Evolutionary conservation across 2,888 invertebrate species (phyloP), one percentile per base, ranked within the genome.

Genomic region (Salpingus planirostris): DNA sequence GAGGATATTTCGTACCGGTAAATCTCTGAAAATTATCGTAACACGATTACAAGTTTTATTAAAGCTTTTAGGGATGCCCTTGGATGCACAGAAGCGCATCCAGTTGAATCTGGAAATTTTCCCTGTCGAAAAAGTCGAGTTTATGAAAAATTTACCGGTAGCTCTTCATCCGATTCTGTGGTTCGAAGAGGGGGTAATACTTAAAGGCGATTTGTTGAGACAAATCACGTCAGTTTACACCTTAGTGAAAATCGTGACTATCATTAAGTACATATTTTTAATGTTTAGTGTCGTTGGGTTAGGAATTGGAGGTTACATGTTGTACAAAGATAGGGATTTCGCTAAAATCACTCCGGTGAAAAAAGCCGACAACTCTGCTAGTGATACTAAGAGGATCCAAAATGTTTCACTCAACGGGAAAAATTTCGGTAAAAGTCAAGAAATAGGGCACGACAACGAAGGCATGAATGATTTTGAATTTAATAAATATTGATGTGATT

Each of bases 1-100:
- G 63, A 26, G 70, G 89, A 37, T 78, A 84, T 51, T 81, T 90
- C 55, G 90, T 91, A 60, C 77, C 83, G 52, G 85, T 87, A 64
- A 59, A 68, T 23, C 4, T 8, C 10, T n/a, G n/a, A n/a, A n/a
- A n/a, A 21, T 11, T 11, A 24, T 27, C 15, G 13, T 31, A 2
- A 15, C 10, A 2, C 6, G n/a, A 32, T 23, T 7, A 12, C 7
- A 26, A 2, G 18, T 18, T 5, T 8, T 21, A 2, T 21, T 57
- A 11, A 46, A 80, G 79, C 70, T 78, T 50, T 73, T 76, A 0
- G 85, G 84, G 0, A 76, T 80, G 0, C 86, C 87, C 0, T 58
- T 87, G 49, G 67, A 68, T 4, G 87, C 81, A 0, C 74, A 69
- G 26, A 83, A 82, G 55, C 69, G 87, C 13, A 54, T 87, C 3